Evolutionary conservation across 2,113 vertebrate genomes (phyloP).

Genomic region (Perccottus glenii): DNA sequence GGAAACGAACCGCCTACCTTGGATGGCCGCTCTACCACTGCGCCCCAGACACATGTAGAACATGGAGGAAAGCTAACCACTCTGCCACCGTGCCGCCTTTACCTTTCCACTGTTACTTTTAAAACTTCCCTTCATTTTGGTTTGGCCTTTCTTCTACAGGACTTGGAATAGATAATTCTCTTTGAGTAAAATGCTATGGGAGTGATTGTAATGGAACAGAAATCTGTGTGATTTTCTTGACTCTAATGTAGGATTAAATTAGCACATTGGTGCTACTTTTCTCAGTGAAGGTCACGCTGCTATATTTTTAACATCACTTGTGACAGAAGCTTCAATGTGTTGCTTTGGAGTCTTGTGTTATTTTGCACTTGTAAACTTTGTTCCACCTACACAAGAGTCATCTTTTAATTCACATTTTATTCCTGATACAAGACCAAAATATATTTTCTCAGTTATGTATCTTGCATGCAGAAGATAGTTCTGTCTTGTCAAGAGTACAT

Average conservation of each 20-base stretch:
- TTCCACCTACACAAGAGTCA: background rate
- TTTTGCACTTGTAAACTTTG: background rate
- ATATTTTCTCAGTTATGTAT: slow-evolving; percentile 25
- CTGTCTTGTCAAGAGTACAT: slow-evolving; percentile 28
- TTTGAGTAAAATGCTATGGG: too few relatives aligned
- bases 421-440: background rate
- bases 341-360: background rate
- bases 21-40: too few relatives aligned
- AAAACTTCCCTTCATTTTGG: too few relatives aligned
- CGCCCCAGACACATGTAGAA: too few relatives aligned
- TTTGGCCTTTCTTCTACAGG: too few relatives aligned
- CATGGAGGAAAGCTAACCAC: too few relatives aligned
- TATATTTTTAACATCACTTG: background rate
- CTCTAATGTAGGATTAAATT: background rate
- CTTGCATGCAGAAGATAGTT: slow-evolving; percentile 53
- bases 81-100: too few relatives aligned
- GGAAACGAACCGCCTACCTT: too few relatives aligned
- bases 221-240: too few relatives aligned
- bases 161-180: too few relatives aligned
- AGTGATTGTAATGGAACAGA: too few relatives aligned
- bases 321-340: background rate
- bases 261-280: background rate
- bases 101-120: too few relatives aligned
- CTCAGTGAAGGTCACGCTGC: background rate
- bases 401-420: background rate